Base-by-base conservation (phyloP, 1,140 invertebrate genomes). In the Trachelipus rathkii region DNA sequence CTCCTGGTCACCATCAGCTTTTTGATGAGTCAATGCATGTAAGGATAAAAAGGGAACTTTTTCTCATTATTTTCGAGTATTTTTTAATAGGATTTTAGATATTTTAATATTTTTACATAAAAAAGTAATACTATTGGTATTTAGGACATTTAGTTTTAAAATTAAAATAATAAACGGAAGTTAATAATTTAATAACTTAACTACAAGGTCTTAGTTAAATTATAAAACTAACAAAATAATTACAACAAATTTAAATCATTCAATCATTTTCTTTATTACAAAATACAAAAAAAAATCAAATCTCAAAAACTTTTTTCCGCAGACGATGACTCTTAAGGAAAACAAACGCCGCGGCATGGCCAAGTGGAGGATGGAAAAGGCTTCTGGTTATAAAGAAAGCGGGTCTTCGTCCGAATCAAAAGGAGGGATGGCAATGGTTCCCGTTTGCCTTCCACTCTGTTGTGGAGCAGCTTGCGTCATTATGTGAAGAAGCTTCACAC, bases 381-480 rank as follows among this genome's bases (percentile, higher is more conserved):
- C 79, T 1, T 73, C 79, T 13, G 81, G 81, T 13, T 82, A 80
- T 75, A 82, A 82, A 77, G 81, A 81, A 71, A 81, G 76, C 21
- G 70, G 68, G 43, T 77, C 78, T 6, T 60, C 72, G 44, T 80
- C 78, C 19, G 80, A 81, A 71, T 71, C 73, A 24, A 82, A 79
- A 60, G 78, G 77, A 72, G 82, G 80, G n/a, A 76, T 79, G 76
- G 72, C 79, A 33, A 78, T 81, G 75, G 79, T 82, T 19, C 82
- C 82, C 19, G 74, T 82, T 24, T 82, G 82, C 46, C 78, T 82
- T 46, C 82, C 82, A 0, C 82, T 82, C 11, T 82, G 82, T 72
- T 81, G 82, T 13, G 82, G 79, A 15, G 80, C 76, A 50, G 79
- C 82, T 15, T 82, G 82, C 70, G 77, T 76, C 69, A 71, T 82